These are phyloP conservation scores for Colaptes auratus DNA, from an alignment of 2,113 vertebrate species.

Conservation along the genomic window DNA sequence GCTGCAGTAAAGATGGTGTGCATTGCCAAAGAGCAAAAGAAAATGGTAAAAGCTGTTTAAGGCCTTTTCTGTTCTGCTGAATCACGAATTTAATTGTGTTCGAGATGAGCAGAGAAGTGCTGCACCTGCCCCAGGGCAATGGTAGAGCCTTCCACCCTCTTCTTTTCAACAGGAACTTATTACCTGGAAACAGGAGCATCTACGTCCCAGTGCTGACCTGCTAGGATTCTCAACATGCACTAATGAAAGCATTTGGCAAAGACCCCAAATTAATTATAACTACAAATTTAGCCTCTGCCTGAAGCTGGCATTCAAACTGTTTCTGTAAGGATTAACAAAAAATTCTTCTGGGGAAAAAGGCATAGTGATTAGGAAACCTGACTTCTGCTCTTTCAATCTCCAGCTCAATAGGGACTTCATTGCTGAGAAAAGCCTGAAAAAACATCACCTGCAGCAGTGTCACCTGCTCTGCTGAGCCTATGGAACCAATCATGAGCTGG, in stretches of 20 bases:
- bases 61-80: not conserved
- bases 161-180: not conserved
- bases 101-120: not conserved
- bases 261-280: not conserved
- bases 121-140: accelerated
- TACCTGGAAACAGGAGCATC: not conserved
- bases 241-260: not conserved
- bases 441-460: not conserved
- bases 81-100: not conserved
- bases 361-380: not conserved
- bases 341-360: not conserved
- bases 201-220: not conserved
- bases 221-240: not conserved
- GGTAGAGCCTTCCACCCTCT: not conserved
- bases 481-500: not conserved
- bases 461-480: not conserved
- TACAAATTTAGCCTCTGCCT: not conserved
- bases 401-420: too few species aligned
- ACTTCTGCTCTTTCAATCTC: not conserved
- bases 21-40: not conserved
- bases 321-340: not conserved
- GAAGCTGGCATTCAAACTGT: not conserved
- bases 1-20: not conserved
- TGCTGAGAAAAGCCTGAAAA: not conserved
- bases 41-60: not conserved